Evolutionary conservation across 1,140 invertebrate genomes (phyloP), one percentile per base, ranked within the genome.

Genomic region (Xylocopa sonorina): DNA sequence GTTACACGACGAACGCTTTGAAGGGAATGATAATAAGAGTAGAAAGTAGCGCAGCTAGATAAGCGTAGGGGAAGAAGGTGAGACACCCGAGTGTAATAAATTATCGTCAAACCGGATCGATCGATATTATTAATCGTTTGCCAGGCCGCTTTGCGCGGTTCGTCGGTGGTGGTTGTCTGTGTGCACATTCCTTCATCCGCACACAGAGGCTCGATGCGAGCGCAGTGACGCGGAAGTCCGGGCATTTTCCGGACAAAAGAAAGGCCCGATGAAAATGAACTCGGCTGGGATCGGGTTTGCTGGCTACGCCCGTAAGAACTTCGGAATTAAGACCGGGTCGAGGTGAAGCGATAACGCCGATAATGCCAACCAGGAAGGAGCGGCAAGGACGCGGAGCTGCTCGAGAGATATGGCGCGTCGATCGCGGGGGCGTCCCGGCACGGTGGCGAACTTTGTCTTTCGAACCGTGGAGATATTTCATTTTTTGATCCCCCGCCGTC

Each of bases 211-310:
- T 21, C 21, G n/a, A 16, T 24, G 29, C 24, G 24, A 3, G 24
- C 21, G 51, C 75, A 71, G 43, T 32, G 55, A 55, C 55, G 75
- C 55, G 55, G 55, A 71, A 78, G 16, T 71, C 32, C 29, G 46
- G 41, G 48, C 68, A 68, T 77, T 77, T 69, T 77, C 75, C 50
- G 66, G 24, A 78, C 75, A 78, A 78, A 71, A 71, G 75, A 24
- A 16, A n/a, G n/a, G 6, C 43, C 18, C 14, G 66, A n/a, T n/a
- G 74, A 27, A 41, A 78, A 78, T 32, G 75, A 76, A 58, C 51
- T 68, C 62, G 48, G 10, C 27, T 21, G 53, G 29, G 43, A 69
- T 69, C 75, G 53, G 74, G 29, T 68, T 64, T 55, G 7, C 32
- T 34, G 18, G 3, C 9, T 16, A n/a, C n/a, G 29, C n/a, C 7